Conservation (phyloP, 2,888 invertebrate species). For the Synanthedon myopaeformis region DNA sequence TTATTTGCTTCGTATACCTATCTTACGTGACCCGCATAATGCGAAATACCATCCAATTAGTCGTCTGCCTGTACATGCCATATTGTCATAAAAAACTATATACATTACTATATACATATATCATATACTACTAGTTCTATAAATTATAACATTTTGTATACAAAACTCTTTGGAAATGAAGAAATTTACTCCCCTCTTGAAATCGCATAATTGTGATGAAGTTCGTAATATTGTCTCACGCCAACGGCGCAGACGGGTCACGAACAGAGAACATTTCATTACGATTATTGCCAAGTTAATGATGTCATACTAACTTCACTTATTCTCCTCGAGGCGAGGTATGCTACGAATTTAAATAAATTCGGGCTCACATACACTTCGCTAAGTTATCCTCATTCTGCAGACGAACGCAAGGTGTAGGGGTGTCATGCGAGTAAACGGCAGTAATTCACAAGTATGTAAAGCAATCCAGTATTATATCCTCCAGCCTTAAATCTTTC, state of each 20-base stretch:
- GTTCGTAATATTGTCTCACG: constrained; percentile 33
- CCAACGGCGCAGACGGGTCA: constrained; percentile 32
- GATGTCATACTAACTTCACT: constrained; percentile 45
- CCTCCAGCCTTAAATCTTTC: constrained; percentile 49
- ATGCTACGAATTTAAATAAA: constrained; percentile 50
- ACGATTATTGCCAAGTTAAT: constrained; percentile 52
- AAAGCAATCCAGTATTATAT: constrained; percentile 47
- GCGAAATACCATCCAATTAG: no score
- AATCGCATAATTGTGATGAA: constrained; percentile 37
- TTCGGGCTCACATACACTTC: constrained; percentile 27
- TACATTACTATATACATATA: no score
- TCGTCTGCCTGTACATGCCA: no score
- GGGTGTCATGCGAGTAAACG: constrained; percentile 39
- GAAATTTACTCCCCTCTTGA: constrained; percentile 23
- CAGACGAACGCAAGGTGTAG: constrained; percentile 20
- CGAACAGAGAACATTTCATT: constrained; percentile 43
- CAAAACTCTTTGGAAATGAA: background rate
- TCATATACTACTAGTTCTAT: no score
- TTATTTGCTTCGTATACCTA: no score
- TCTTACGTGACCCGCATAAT: no score
- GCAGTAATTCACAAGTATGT: constrained; percentile 45
- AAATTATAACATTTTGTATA: constrained; percentile 1
- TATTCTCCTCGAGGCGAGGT: constrained; percentile 27
- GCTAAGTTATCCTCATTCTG: constrained; percentile 24
- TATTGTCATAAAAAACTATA: no score